Percentiles rank a stretch among this genome's conserved stretches.
These are phyloP conservation scores for Acropternis orthonyx DNA, from an alignment of 2,797 vertebrate species.

Conservation along the genomic window DNA sequence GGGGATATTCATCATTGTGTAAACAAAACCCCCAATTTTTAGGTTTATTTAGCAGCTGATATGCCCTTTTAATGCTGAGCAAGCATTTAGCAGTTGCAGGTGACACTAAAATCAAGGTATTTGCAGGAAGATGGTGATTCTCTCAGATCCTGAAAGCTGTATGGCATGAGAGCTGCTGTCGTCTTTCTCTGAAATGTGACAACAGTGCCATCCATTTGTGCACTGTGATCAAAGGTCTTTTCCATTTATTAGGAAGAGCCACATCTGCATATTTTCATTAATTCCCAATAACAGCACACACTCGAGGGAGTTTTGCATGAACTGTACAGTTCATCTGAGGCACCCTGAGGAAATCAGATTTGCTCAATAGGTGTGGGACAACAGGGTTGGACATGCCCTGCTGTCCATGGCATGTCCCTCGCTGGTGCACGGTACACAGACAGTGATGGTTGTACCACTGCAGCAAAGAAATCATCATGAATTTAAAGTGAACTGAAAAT, in stretches of 20 bases:
- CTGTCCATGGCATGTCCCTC: not conserved
- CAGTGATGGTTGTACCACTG: not conserved
- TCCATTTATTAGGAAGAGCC: not conserved
- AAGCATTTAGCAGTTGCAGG: not conserved
- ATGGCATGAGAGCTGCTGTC: not conserved
- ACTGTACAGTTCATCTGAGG: not conserved
- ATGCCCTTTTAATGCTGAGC: not conserved
- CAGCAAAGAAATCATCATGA: not conserved
- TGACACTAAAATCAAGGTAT: not conserved
- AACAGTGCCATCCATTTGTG: not conserved
- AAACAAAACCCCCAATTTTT: not conserved
- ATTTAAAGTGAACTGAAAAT: not conserved
- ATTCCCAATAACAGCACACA: not conserved
- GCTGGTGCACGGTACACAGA: not conserved
- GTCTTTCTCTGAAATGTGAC: not conserved
- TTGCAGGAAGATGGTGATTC: not conserved
- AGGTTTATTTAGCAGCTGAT: not conserved
- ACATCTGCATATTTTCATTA: not conserved
- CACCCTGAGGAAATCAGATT: not conserved
- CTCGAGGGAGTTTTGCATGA: not conserved
- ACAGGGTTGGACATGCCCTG: fast-evolving
- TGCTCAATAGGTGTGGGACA: not conserved
- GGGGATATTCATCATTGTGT: not conserved
- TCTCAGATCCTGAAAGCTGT: not conserved
- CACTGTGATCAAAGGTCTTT: not conserved